These are phyloP conservation scores for Dolichomitus sp. DNA, from an alignment of 2,888 invertebrate genomes.

Conservation along the genomic window DNA sequence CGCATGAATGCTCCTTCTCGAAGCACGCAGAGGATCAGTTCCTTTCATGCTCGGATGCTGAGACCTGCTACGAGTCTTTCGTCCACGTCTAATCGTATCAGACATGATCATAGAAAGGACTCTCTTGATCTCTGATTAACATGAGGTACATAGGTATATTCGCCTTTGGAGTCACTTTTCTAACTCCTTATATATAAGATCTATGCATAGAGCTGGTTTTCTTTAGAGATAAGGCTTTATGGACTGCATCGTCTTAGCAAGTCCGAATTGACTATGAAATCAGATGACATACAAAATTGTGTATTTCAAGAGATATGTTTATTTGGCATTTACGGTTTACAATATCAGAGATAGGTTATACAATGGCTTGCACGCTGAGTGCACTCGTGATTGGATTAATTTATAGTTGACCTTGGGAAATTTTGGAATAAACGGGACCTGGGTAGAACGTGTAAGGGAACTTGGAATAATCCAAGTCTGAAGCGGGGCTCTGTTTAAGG, in stretches of 20 bases:
- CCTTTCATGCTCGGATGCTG: constrained; percentile 55
- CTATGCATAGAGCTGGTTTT: neutral
- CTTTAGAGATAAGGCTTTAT: neutral
- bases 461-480: too few species aligned
- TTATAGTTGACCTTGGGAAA: too few species aligned
- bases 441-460: too few species aligned
- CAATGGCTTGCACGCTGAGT: too few species aligned
- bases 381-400: too few species aligned
- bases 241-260: neutral
- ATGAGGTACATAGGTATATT: constrained; percentile 24
- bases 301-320: too few species aligned
- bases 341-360: too few species aligned
- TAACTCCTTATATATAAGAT: neutral
- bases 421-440: too few species aligned
- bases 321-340: too few species aligned
- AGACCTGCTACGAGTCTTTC: constrained; percentile 36
- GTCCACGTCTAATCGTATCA: constrained; percentile 59
- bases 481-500: too few species aligned
- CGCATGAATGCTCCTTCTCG: constrained; percentile 50
- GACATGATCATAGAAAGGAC: constrained; percentile 38
- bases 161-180: constrained; percentile 1
- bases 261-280: neutral
- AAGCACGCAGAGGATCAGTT: constrained; percentile 45
- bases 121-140: constrained; percentile 58
- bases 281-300: neutral